These are phyloP conservation scores for Phyllostomus discolor DNA, from an alignment of 2,113 vertebrate genomes.

Conservation along the genomic window DNA sequence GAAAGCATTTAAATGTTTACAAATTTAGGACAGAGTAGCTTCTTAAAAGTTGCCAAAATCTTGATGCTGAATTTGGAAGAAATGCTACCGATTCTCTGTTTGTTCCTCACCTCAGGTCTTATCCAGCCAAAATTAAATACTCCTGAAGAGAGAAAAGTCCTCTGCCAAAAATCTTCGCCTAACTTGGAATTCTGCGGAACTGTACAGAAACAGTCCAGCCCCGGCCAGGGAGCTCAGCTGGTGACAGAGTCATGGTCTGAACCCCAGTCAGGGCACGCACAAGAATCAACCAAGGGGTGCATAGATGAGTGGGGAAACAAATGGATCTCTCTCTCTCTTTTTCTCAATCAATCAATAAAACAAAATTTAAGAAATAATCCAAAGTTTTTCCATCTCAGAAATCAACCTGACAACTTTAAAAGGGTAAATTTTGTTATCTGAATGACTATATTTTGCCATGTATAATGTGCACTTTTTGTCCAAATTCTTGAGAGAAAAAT, in stretches of 20 bases:
- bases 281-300: no score
- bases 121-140: not conserved
- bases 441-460: not conserved
- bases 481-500: no score
- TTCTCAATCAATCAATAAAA: no score
- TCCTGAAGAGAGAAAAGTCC: not conserved
- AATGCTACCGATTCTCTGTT: not conserved
- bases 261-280: no score
- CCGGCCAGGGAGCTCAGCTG: no score
- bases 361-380: not conserved
- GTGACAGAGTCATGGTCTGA: no score
- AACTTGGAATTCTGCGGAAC: not conserved
- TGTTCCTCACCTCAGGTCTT: not conserved
- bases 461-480: no score
- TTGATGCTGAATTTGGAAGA: not conserved
- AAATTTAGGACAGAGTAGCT: not conserved
- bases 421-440: not conserved
- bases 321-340: no score
- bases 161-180: not conserved
- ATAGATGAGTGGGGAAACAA: no score
- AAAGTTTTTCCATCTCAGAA: slow-evolving; percentile 2
- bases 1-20: not conserved
- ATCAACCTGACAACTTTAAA: not conserved
- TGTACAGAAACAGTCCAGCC: not conserved
- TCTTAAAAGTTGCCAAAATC: not conserved